Percentiles rank a stretch among this genome's conserved stretches.
phyloP scores from a whole-genome alignment of 2,888 invertebrate species.

The Apoda limacodes region DNA sequence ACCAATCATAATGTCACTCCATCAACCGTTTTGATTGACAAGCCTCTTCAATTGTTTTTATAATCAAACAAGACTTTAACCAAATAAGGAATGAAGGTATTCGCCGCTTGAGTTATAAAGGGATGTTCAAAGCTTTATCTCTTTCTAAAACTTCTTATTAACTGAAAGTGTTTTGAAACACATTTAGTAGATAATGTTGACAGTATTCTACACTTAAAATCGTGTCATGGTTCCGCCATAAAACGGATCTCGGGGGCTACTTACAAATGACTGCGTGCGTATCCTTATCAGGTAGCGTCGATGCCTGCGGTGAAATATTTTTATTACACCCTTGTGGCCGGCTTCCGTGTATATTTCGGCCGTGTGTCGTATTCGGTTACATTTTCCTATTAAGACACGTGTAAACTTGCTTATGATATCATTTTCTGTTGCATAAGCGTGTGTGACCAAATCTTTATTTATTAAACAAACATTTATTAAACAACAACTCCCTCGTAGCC shows the following conservation, averaged over 20 bases:
- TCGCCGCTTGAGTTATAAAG: slow-evolving; percentile 21
- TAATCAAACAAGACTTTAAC: slow-evolving; percentile 19
- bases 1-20: slow-evolving; percentile 42
- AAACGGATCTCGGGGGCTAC: slow-evolving; percentile 42
- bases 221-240: slow-evolving; percentile 32
- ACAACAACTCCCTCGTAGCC: too few relatives aligned
- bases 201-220: slow-evolving; percentile 45
- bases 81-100: slow-evolving; percentile 23
- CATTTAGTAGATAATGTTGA: slow-evolving; percentile 31
- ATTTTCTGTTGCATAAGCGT: too few relatives aligned
- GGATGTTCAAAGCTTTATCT: too few relatives aligned
- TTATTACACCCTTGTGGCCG: slow-evolving; percentile 51
- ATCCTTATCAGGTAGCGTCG: slow-evolving; percentile 62
- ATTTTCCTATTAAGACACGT: slow-evolving; percentile 41
- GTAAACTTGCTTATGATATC: too few relatives aligned
- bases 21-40: slow-evolving; percentile 29
- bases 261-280: slow-evolving; percentile 60
- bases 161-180: slow-evolving; percentile 38
- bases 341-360: slow-evolving; percentile 49
- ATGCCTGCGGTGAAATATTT: slow-evolving; percentile 57
- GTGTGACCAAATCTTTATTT: too few relatives aligned
- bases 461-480: too few relatives aligned
- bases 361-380: slow-evolving; percentile 50
- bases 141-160: slow-evolving; percentile 32
- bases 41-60: slow-evolving; percentile 31